phyloP scores from a whole-genome alignment of 2,888 invertebrate genomes.

The Drosophila mimica region DNA sequence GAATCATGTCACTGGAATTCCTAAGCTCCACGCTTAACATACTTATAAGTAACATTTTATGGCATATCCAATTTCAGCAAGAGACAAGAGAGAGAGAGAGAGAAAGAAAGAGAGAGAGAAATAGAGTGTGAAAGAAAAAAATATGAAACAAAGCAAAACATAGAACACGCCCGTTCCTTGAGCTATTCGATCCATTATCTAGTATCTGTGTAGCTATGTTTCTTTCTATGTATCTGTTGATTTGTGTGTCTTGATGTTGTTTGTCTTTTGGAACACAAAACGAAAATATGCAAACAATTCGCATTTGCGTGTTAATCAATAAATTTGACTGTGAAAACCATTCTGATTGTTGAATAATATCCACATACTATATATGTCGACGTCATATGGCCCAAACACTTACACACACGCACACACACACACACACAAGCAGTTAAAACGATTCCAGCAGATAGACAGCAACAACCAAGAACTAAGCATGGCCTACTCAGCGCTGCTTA shows the following conservation, averaged over 20 bases:
- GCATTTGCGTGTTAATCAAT: conserved; percentile 80
- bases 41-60: conserved; percentile 63
- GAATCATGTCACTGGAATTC: conserved; percentile 67
- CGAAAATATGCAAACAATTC: conserved; percentile 80
- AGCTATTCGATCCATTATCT: conserved; percentile 33
- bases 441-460: conserved; percentile 26
- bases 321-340: conserved; percentile 81
- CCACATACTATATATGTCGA: conserved; percentile 43
- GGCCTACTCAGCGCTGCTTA: conserved; percentile 15
- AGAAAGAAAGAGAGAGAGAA: conserved; percentile 10
- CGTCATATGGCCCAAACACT: conserved; percentile 46
- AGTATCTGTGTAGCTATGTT: conserved; percentile 17
- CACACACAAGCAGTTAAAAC: conserved; percentile 21
- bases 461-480: conserved; percentile 19
- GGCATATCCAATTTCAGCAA: conserved; percentile 70
- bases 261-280: conserved; percentile 61
- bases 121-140: conserved; percentile 17
- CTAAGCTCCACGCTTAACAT: conserved; percentile 49
- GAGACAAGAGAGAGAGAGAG: conserved; percentile 5
- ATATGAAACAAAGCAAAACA: conserved; percentile 36
- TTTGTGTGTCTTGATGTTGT: conserved; percentile 44
- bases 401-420: conserved; percentile 10
- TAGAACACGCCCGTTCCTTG: conserved; percentile 53
- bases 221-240: conserved; percentile 23
- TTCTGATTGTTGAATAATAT: conserved; percentile 77